Evolutionary conservation across 2,113 vertebrate species (phyloP).

Genomic region (Barnardius zonarius): DNA sequence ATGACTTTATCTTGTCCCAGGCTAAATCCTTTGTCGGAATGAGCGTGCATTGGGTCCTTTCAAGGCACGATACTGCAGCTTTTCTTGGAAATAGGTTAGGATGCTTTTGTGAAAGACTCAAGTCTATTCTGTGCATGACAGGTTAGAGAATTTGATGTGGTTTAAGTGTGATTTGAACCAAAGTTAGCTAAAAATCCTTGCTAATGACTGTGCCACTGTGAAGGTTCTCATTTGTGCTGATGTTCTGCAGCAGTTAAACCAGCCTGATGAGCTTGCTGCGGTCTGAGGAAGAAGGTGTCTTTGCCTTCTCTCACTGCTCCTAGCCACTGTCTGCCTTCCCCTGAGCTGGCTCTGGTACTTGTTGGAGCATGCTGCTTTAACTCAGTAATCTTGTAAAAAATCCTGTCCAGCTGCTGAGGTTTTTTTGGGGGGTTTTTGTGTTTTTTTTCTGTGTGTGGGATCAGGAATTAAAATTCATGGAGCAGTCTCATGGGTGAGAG

Average conservation of each 20-base stretch:
- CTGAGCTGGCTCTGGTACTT: neutral
- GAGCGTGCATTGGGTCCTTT: neutral
- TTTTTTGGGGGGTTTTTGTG: neutral
- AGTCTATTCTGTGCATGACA: neutral
- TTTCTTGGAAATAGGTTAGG: neutral
- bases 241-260: neutral
- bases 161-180: neutral
- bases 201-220: neutral
- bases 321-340: neutral
- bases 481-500: neutral
- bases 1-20: neutral
- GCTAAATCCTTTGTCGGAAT: neutral
- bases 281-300: neutral
- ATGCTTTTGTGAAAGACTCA: neutral
- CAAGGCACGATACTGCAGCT: neutral
- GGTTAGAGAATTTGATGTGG: neutral
- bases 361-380: neutral
- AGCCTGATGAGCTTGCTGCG: neutral
- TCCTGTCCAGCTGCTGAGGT: neutral
- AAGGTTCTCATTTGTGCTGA: neutral
- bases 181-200: neutral
- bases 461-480: neutral
- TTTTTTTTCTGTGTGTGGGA: neutral
- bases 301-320: neutral
- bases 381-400: conserved; percentile 15